A percentile compares a stretch with the other conserved stretches of the same genome.
phyloP scores from a whole-genome alignment of 2,888 invertebrate species.

The Sarcophaga subvicina region DNA sequence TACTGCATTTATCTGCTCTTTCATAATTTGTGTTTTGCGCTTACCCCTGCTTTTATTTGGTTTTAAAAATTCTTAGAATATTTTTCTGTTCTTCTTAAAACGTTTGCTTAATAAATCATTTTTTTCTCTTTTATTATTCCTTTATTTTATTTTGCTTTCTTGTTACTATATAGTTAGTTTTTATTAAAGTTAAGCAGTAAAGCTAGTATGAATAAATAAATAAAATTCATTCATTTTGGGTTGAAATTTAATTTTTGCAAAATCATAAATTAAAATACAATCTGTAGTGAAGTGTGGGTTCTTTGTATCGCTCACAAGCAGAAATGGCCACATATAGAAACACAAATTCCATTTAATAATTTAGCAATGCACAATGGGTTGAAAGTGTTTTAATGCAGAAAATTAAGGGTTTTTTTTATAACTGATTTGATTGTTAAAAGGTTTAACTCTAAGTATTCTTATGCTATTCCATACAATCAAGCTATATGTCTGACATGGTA shows the following conservation, averaged over 20 bases:
- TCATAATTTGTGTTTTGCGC: too few species aligned
- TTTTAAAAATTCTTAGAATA: too few species aligned
- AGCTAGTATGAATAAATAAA: neutral
- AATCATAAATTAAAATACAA: constrained; percentile 43
- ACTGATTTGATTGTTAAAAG: too few species aligned
- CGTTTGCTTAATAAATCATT: too few species aligned
- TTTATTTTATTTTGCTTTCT: neutral
- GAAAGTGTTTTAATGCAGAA: neutral
- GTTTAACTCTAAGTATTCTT: too few species aligned
- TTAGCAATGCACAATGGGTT: neutral
- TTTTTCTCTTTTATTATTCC: neutral
- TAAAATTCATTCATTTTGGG: constrained; percentile 14
- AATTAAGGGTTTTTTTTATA: neutral
- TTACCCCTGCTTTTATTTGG: too few species aligned
- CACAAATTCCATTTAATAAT: neutral
- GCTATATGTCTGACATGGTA: too few species aligned
- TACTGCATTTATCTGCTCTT: too few species aligned
- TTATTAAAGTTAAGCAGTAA: neutral
- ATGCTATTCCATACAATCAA: too few species aligned
- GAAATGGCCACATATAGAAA: neutral
- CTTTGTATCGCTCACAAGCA: neutral
- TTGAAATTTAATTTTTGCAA: constrained; percentile 8
- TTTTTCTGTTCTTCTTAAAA: too few species aligned
- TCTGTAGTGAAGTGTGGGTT: neutral
- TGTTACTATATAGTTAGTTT: neutral